Evolutionary conservation across 2,797 vertebrate genomes (phyloP).

Genomic region (Parambassis ranga): DNA sequence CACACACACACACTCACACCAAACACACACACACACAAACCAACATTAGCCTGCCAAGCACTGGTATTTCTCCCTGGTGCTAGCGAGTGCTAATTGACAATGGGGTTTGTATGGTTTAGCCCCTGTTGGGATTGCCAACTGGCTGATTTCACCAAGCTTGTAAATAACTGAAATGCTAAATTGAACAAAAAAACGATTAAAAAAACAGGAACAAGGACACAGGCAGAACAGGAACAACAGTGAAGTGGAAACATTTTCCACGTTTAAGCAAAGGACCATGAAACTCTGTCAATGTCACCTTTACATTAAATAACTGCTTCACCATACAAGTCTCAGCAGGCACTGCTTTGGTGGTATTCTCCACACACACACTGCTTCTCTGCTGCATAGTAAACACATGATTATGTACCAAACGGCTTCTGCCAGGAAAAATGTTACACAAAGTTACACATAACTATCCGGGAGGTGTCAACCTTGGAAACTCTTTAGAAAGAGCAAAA

Average conservation of each 20-base stretch:
- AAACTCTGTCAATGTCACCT: constrained; percentile 9
- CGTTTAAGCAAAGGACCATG: background rate
- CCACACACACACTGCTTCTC: background rate
- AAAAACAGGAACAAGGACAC: background rate
- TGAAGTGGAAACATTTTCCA: background rate
- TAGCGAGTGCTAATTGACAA: constrained; percentile 52
- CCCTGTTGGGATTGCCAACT: constrained; percentile 45
- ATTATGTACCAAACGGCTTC: too few relatives aligned
- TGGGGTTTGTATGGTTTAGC: constrained; percentile 51
- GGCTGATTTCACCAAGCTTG: constrained; percentile 43
- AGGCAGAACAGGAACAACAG: background rate
- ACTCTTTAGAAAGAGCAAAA: too few relatives aligned
- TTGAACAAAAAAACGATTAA: background rate
- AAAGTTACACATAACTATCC: too few relatives aligned
- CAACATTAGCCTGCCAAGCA: constrained; percentile 19
- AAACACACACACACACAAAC: background rate
- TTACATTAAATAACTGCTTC: background rate
- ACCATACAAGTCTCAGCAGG: background rate
- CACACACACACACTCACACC: background rate
- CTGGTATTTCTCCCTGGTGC: constrained; percentile 43
- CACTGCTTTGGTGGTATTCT: background rate
- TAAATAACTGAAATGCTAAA: constrained; percentile 26
- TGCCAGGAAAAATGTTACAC: too few relatives aligned
- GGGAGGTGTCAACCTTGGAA: too few relatives aligned
- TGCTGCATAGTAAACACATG: too few relatives aligned